Evolutionary conservation across 92 coral and sea anemone genomes (phyloP).

Genomic region (Anthopleura xanthogrammica): DNA sequence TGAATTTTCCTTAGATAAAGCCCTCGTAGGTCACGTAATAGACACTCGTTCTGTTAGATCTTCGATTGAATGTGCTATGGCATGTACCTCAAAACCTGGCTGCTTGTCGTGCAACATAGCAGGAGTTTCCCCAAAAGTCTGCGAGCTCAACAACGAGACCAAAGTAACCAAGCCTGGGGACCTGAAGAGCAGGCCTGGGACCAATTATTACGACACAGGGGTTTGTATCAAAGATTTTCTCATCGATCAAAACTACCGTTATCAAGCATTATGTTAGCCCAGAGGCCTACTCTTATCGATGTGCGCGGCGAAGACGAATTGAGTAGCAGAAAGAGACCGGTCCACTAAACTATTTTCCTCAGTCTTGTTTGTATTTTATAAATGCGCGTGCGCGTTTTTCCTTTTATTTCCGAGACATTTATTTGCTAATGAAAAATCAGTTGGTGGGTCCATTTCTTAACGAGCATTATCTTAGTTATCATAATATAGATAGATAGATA

Average conservation of each 20-base stretch:
- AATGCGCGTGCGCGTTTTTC: too few relatives aligned
- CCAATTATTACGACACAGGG: slow-evolving; percentile 22
- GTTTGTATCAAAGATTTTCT: slow-evolving; percentile 10
- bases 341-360: too few relatives aligned
- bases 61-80: slow-evolving; percentile 18
- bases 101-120: slow-evolving; percentile 31
- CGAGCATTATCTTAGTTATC: too few relatives aligned
- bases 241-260: background rate
- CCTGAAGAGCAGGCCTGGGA: slow-evolving; percentile 26
- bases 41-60: slow-evolving; percentile 4
- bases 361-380: too few relatives aligned
- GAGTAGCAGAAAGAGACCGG: too few relatives aligned
- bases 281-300: too few relatives aligned
- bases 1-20: background rate
- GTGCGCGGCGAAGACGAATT: background rate
- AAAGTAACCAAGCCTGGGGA: slow-evolving; percentile 24
- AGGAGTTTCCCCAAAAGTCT: background rate
- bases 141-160: slow-evolving; percentile 46
- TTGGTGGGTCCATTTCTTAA: too few relatives aligned
- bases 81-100: slow-evolving; percentile 23
- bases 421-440: too few relatives aligned
- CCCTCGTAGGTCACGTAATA: slow-evolving; percentile 21
- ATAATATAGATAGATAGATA: too few relatives aligned
- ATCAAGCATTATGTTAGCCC: background rate
- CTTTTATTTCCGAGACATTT: too few relatives aligned